Percentiles rank a stretch among this genome's conserved stretches.
These are phyloP conservation scores for Euplexia lucipara DNA, from an alignment of 2,888 invertebrate genomes.

Conservation along the genomic window DNA sequence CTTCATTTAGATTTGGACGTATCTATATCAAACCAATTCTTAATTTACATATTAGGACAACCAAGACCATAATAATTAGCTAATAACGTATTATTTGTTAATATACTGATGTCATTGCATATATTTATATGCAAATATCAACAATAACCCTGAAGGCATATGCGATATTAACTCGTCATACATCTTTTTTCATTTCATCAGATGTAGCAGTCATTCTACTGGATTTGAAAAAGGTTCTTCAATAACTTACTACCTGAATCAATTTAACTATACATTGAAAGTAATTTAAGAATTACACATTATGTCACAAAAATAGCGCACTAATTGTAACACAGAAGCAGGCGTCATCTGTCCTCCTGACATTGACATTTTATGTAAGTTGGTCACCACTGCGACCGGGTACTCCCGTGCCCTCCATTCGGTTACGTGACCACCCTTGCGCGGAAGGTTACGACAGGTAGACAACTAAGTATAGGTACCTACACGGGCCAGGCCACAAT, in stretches of 20 bases:
- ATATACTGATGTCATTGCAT: constrained; percentile 36
- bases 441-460: constrained; percentile 50
- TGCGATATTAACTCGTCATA: neutral
- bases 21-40: neutral
- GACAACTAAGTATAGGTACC: constrained; percentile 31
- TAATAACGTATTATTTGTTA: constrained; percentile 29
- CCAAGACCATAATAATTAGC: constrained; percentile 34
- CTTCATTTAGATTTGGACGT: constrained; percentile 8
- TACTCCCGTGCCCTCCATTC: constrained; percentile 34
- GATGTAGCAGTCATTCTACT: neutral
- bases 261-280: neutral
- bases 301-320: neutral
- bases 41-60: constrained; percentile 21
- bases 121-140: constrained; percentile 32
- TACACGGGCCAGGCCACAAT: constrained; percentile 61
- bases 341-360: constrained; percentile 40
- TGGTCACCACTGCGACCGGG: constrained; percentile 37
- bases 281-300: neutral
- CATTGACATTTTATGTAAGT: constrained; percentile 50
- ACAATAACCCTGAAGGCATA: constrained; percentile 33
- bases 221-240: too few species aligned
- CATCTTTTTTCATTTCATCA: constrained; percentile 6
- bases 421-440: constrained; percentile 59
- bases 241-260: too few species aligned
- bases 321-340: neutral